phyloP scores from a whole-genome alignment of 2,888 invertebrate genomes.

The Panopea generosa region DNA sequence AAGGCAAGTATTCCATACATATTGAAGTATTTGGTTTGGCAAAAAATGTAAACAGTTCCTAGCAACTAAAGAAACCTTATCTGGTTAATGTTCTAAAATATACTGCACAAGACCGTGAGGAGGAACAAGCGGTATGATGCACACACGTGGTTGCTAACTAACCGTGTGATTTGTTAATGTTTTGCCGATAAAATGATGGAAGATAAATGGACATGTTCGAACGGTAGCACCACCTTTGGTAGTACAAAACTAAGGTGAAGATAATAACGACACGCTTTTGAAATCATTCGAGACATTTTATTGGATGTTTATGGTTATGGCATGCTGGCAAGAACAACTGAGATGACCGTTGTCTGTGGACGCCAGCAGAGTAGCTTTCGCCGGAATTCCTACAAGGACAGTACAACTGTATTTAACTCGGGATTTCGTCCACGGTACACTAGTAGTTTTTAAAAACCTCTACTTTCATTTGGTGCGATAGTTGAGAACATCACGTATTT shows the following conservation, averaged over 20 bases:
- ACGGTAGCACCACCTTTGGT: slow-evolving; percentile 8
- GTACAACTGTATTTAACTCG: too few relatives aligned
- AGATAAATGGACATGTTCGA: slow-evolving; percentile 16
- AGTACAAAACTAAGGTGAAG: background rate
- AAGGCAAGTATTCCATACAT: slow-evolving; percentile 4
- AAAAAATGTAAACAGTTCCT: background rate
- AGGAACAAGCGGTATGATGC: background rate
- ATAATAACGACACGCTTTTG: slow-evolving; percentile 27
- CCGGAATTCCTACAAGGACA: too few relatives aligned
- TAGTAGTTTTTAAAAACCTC: too few relatives aligned
- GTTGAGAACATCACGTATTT: too few relatives aligned
- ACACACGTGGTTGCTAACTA: slow-evolving; percentile 23
- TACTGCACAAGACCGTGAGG: background rate
- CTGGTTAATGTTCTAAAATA: slow-evolving; percentile 1
- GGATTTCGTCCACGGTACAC: too few relatives aligned
- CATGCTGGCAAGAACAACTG: too few relatives aligned
- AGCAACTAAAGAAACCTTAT: slow-evolving; percentile 9
- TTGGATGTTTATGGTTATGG: slow-evolving; percentile 24
- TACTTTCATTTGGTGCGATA: too few relatives aligned
- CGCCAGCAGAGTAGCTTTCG: too few relatives aligned
- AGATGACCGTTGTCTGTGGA: slow-evolving; percentile 10
- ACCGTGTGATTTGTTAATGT: slow-evolving; percentile 49
- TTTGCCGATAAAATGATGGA: slow-evolving; percentile 32
- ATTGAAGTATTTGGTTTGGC: background rate
- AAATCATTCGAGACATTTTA: slow-evolving; percentile 38